Base-by-base conservation (phyloP, 2,888 invertebrate genomes). In the Euspilapteryx auroguttella region DNA sequence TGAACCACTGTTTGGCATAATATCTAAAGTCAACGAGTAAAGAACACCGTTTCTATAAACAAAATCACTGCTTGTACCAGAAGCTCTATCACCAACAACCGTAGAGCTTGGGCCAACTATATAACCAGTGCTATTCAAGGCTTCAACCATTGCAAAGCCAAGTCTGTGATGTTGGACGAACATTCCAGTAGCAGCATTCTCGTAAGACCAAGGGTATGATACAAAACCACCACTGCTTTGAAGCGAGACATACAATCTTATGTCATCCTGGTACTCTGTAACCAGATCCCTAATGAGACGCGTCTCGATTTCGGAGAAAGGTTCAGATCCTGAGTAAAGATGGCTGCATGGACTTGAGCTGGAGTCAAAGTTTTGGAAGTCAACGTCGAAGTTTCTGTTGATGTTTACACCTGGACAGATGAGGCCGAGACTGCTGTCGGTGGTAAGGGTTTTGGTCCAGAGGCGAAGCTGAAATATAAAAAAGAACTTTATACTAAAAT, bases 191-290 rank as follows among this genome's bases (percentile, higher is more conserved):
- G 69, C 64, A 13, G 68, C 58, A 20, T 47, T 53, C 24, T 80
- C 80, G 35, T 75, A 86, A 22, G 82, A 82, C 84, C 85, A 87
- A 2, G 87, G 87, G 42, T 84, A 85, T 0, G 86, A 57, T 5
- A 87, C 42, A 34, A 79, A 81, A 14, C 79, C 77, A 28, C 87
- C 88, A 42, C 80, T 87, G n/a, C 88, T 85, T 52, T 91, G 91
- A 21, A 91, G 50, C 0, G 86, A 83, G 15, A 90, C 45, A 47
- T 89, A 92, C 34, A 86, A 56, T 37, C 79, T 73, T 6, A 81
- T 55, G 22, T 65, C 55, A 1, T 55, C 46, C 1, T 64, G 61
- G 11, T 79, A 56, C 1, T 62, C 47, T 28, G 78, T 42, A 25
- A 88, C 52, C 15, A 84, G 63, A 32, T 80, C 65, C 7, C 78